phyloP scores from a whole-genome alignment of 2,888 invertebrate species.

The Eupithecia pulchellata region DNA sequence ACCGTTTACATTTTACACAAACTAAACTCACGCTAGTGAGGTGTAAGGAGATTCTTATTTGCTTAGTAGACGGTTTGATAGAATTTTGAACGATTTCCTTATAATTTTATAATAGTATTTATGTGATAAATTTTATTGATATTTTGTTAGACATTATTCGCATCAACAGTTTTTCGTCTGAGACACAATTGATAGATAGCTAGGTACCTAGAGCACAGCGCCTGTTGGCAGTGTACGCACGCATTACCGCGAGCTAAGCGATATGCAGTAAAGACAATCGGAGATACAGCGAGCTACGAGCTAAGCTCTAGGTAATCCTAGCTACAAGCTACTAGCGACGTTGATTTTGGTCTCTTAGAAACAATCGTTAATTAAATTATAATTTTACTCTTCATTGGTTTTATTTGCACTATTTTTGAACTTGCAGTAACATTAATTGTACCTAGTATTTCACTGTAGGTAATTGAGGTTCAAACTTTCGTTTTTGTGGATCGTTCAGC shows the following conservation, averaged over 20 bases:
- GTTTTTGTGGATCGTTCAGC: background rate
- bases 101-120: background rate
- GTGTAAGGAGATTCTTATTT: background rate
- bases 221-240: background rate
- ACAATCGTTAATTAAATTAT: background rate
- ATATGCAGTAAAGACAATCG: background rate
- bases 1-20: background rate
- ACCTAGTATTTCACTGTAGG: background rate
- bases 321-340: background rate
- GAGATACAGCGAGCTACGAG: no score
- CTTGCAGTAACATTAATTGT: background rate
- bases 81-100: background rate
- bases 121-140: background rate
- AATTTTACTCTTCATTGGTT: background rate
- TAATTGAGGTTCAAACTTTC: background rate
- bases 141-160: background rate
- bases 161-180: background rate
- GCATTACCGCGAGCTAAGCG: background rate
- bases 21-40: background rate
- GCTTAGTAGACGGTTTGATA: background rate
- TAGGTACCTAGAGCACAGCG: no score
- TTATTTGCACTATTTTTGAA: background rate
- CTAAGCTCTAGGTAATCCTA: no score
- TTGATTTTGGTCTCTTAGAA: background rate
- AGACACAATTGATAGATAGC: background rate